Evolutionary conservation across 53 echinoderm and acorn worm species (phyloP).

Genomic region (Temnopleurus reevesii): DNA sequence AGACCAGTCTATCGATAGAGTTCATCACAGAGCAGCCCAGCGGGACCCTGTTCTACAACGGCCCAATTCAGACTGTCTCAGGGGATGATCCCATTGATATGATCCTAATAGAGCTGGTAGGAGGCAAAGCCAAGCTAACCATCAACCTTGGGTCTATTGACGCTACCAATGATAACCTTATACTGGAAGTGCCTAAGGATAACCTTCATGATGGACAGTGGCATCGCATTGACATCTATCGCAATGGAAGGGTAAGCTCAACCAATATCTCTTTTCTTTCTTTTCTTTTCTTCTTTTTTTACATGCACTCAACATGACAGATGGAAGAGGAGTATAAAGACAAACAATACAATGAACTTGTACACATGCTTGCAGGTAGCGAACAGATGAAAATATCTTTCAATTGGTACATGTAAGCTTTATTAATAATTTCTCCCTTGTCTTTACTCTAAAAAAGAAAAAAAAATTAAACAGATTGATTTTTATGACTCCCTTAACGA

Average conservation of each 20-base stretch:
- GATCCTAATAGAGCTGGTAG: slow-evolving; percentile 79
- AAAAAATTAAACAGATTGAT: too few relatives aligned
- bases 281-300: too few relatives aligned
- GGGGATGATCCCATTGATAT: slow-evolving; percentile 75
- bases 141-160: slow-evolving; percentile 78
- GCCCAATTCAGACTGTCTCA: slow-evolving; percentile 64
- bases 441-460: too few relatives aligned
- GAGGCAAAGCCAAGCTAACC: slow-evolving; percentile 66
- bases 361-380: too few relatives aligned
- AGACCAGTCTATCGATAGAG: slow-evolving; percentile 84
- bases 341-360: too few relatives aligned
- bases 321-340: too few relatives aligned
- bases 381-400: too few relatives aligned
- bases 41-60: slow-evolving; percentile 94
- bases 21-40: slow-evolving; percentile 78
- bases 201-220: slow-evolving; percentile 70
- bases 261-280: too few relatives aligned
- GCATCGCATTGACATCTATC: slow-evolving; percentile 89
- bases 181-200: slow-evolving; percentile 59
- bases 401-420: too few relatives aligned
- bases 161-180: slow-evolving; percentile 25
- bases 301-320: too few relatives aligned
- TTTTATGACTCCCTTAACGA: too few relatives aligned
- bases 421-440: too few relatives aligned
- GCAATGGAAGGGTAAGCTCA: slow-evolving; percentile 73